Conservation (phyloP, 53 echinoderm and acorn worm genomes). For the Pentamera pediparva region DNA sequence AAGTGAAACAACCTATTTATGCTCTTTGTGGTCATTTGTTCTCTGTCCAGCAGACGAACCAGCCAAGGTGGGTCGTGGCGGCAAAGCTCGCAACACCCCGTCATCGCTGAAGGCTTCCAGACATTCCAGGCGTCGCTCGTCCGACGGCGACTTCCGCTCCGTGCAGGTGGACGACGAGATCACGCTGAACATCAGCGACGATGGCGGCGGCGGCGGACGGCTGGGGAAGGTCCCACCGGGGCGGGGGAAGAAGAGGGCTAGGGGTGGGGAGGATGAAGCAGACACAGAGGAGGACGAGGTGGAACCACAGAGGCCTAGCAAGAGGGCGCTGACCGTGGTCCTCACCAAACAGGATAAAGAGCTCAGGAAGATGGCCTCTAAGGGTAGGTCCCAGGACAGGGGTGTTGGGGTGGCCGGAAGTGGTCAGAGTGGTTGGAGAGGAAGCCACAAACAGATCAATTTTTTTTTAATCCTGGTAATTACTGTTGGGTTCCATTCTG, state of each 20-base stretch:
- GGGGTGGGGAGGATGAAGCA: conserved; percentile 29
- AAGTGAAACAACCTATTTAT: too few species aligned
- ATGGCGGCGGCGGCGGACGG: neutral
- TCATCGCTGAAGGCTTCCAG: neutral
- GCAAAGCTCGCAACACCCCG: neutral
- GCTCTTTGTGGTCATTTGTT: too few species aligned
- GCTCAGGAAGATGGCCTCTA: conserved; percentile 12
- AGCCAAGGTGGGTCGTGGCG: too few species aligned
- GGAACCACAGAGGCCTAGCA: neutral
- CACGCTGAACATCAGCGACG: conserved; percentile 25
- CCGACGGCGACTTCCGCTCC: conserved; percentile 9
- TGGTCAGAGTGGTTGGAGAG: too few species aligned
- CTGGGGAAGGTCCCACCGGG: neutral
- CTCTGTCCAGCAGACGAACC: too few species aligned
- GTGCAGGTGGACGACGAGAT: conserved; percentile 28
- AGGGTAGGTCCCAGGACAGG: neutral
- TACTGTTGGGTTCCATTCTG: too few species aligned
- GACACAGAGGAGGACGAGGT: conserved; percentile 28
- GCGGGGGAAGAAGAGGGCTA: conserved; percentile 29
- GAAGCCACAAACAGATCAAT: too few species aligned
- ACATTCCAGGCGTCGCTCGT: conserved; percentile 1
- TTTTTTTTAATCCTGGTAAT: too few species aligned
- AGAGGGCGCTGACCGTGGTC: conserved; percentile 14
- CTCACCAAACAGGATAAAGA: conserved; percentile 29
- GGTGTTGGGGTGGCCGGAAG: too few species aligned